A percentile compares a stretch with the other conserved stretches of the same genome.
Conservation (phyloP, 2,888 invertebrate species). For the Seira musarum region DNA sequence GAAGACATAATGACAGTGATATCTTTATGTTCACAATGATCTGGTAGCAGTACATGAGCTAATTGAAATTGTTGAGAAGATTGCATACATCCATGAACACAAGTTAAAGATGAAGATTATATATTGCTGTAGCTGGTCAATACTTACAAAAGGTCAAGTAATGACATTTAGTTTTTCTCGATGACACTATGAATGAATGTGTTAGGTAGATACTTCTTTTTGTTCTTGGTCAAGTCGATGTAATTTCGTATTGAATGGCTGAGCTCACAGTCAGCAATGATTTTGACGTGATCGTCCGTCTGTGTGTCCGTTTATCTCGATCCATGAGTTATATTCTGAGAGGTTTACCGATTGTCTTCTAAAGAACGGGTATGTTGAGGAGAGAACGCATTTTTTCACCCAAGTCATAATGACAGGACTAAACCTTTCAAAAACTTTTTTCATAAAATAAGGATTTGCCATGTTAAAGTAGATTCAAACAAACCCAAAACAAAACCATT, state of each 20-base stretch:
- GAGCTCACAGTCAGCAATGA: neutral
- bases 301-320: neutral
- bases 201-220: neutral
- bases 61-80: neutral
- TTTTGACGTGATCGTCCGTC: neutral
- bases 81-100: no score
- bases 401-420: no score
- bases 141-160: neutral
- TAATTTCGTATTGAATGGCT: neutral
- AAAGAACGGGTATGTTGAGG: no score
- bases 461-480: no score
- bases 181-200: neutral
- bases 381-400: no score
- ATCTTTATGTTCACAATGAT: no score
- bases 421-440: no score
- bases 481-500: no score
- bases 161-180: neutral
- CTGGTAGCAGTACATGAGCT: neutral
- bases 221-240: neutral
- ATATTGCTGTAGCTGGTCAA: neutral
- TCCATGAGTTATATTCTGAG: neutral
- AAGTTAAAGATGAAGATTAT: no score
- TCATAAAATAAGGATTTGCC: no score
- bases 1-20: no score
- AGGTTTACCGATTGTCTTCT: no score